phyloP scores from a whole-genome alignment of 2,113 vertebrate genomes.

The Agelaius phoeniceus region DNA sequence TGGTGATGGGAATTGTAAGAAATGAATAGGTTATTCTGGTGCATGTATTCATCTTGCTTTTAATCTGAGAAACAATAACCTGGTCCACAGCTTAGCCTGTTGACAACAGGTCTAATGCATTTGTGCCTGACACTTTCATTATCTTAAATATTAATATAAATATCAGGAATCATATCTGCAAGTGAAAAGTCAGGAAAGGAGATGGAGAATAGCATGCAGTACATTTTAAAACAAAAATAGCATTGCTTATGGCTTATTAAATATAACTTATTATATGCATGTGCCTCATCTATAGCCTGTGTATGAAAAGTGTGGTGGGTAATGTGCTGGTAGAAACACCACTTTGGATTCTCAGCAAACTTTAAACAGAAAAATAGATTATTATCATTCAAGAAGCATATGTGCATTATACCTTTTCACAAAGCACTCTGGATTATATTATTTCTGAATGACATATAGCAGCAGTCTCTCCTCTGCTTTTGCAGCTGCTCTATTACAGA shows the following conservation, averaged over 20 bases:
- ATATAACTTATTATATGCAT: not conserved
- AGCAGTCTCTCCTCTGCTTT: not conserved
- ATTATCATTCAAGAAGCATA: not conserved
- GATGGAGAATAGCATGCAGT: not conserved
- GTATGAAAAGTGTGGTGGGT: not conserved
- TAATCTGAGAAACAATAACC: not conserved
- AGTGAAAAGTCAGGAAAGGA: not conserved
- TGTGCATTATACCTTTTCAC: not conserved
- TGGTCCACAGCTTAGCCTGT: not conserved
- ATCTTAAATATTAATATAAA: not conserved
- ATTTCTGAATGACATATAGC: not conserved
- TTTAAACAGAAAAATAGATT: not conserved
- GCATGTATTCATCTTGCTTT: not conserved
- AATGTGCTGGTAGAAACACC: not conserved
- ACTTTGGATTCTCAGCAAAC: not conserved
- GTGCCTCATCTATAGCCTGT: not conserved
- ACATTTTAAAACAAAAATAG: not conserved
- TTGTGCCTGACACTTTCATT: not conserved
- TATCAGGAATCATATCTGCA: not conserved
- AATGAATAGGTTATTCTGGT: not conserved
- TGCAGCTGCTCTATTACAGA: not conserved
- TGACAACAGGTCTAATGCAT: not conserved
- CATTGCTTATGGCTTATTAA: not conserved
- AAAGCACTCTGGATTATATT: not conserved
- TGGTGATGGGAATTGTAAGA: not conserved